Base-by-base conservation (phyloP, 2,113 vertebrate species). In the Piaya cayana region DNA sequence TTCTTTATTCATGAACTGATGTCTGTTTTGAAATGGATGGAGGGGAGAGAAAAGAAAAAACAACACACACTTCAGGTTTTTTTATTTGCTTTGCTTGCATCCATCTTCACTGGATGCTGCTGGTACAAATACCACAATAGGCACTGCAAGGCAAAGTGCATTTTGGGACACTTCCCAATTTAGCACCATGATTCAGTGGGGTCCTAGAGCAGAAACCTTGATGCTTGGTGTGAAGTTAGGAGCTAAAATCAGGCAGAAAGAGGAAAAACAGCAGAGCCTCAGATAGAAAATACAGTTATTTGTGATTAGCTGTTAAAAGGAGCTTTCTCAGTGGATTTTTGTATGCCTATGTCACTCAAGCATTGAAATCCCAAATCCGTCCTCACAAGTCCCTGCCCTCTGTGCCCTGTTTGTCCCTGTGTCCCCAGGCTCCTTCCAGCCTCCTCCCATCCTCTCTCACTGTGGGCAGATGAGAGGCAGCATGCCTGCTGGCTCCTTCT, bases 1-100 rank as follows among this genome's bases (percentile, higher is more conserved):
- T 90, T 91, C 65, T 94, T 88, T 95, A 91, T 93, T 96, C 52
- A 64, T 95, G 91, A 93, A 64, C 65, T 36, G 52, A 62, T 93
- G 83, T 52, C 91, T 89, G 47, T 82, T 93, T 93, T 70, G 72
- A 93, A 96, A 81, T 94, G 27, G 37, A 19, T 12, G 9, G 52
- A 32, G 32, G 29, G 3, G 2, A 21, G 6, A n/a, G 8, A 74
- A 62, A 82, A 34, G 50, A 39, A 39, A 39, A 39, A 58, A 36
- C 3, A 2, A 17, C 13, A 8, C 32, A 45, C 34, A 6, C 29
- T 20, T 80, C 37, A 23, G 4, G 74, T 89, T 75, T 16, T 84
- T 79, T 74, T 39, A 39, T 76, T 85, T 82, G 59, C 71, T 74
- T 76, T 84, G 21, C 95, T 91, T 80, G 47, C 47, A 49, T 49